Evolutionary conservation across 2,888 invertebrate species (phyloP).

Genomic region (Imbricaverruca yamaguchii): DNA sequence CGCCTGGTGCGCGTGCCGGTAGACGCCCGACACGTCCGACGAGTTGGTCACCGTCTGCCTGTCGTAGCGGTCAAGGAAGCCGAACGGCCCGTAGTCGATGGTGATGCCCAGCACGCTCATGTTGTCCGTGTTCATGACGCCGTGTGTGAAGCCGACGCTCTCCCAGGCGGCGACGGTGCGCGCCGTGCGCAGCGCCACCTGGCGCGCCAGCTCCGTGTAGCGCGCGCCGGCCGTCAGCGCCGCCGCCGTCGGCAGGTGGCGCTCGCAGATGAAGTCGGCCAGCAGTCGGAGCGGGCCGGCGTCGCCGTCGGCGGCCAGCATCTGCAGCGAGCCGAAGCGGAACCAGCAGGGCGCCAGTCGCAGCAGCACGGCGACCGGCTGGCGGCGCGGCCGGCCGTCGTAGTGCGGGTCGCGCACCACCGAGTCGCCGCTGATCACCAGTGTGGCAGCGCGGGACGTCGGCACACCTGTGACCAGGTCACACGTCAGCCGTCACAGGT

Average conservation of each 20-base stretch:
- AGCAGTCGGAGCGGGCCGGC: neutral
- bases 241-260: neutral
- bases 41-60: constrained; percentile 55
- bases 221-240: constrained; percentile 33
- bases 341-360: constrained; percentile 49
- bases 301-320: constrained; percentile 50
- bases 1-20: constrained; percentile 54
- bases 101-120: constrained; percentile 59
- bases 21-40: constrained; percentile 55
- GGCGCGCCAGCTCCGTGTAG: constrained; percentile 40
- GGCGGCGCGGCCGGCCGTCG: constrained; percentile 50
- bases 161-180: constrained; percentile 59
- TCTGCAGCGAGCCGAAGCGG: constrained; percentile 61
- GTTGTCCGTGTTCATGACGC: constrained; percentile 55
- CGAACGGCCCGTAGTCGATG: constrained; percentile 59
- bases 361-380: constrained; percentile 52
- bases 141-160: constrained; percentile 56
- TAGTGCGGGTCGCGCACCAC: constrained; percentile 55
- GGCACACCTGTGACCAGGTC: constrained; percentile 42
- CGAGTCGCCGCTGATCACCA: constrained; percentile 53
- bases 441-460: constrained; percentile 46
- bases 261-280: neutral
- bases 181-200: constrained; percentile 52
- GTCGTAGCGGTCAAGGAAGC: constrained; percentile 57
- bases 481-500: too few relatives aligned